phyloP scores from a whole-genome alignment of 2,797 vertebrate species.

The Sebastolobus alascanus region DNA sequence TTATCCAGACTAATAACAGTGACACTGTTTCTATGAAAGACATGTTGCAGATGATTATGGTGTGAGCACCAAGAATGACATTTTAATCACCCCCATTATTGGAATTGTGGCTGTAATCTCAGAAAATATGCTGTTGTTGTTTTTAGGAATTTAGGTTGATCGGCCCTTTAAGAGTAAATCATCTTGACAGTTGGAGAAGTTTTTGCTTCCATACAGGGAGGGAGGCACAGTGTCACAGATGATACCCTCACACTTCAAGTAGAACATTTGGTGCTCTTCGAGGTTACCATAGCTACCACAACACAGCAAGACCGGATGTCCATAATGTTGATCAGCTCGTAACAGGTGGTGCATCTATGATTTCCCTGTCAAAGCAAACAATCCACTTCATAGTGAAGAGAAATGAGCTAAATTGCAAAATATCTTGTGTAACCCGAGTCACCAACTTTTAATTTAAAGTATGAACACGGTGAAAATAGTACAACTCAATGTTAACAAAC shows the following conservation, averaged over 20 bases:
- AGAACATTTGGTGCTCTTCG: constrained; percentile 83
- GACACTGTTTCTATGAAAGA: not conserved
- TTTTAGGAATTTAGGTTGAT: constrained; percentile 16
- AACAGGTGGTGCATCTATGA: constrained; percentile 61
- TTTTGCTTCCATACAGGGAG: constrained; percentile 40
- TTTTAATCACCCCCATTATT: not conserved
- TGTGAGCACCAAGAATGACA: not conserved
- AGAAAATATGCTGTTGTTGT: not conserved
- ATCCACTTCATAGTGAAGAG: constrained; percentile 5
- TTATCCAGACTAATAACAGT: not conserved
- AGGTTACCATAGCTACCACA: constrained; percentile 87
- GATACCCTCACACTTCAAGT: constrained; percentile 80
- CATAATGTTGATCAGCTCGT: constrained; percentile 76
- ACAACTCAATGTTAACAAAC: constrained; percentile 7
- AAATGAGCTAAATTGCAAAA: constrained; percentile 25
- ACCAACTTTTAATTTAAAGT: constrained; percentile 20
- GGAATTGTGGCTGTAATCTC: not conserved
- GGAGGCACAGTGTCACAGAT: constrained; percentile 69
- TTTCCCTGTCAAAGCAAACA: constrained; percentile 58
- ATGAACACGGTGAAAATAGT: constrained; percentile 2
- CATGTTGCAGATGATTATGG: not conserved
- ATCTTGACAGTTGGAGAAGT: constrained; percentile 41
- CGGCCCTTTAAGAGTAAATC: constrained; percentile 8
- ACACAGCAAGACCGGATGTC: constrained; percentile 82
- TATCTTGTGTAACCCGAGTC: not conserved